Conservation (phyloP, 2,888 invertebrate species). For the Lobophora halterata region DNA sequence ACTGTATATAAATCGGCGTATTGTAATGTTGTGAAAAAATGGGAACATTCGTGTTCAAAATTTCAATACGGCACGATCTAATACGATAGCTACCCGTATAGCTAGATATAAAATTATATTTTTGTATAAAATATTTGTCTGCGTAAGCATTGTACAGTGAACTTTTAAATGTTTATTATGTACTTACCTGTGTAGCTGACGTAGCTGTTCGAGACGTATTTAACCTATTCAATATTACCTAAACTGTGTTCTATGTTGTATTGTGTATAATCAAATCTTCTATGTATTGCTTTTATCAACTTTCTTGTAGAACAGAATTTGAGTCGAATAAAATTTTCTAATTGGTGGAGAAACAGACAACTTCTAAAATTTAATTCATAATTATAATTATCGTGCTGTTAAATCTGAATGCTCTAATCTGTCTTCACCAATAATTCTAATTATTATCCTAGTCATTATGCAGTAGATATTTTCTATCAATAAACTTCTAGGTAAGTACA, state of each 20-base stretch:
- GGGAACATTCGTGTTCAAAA: constrained; percentile 63
- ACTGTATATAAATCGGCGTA: constrained; percentile 43
- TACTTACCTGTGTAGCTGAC: no score
- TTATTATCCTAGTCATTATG: no score
- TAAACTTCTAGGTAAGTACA: no score
- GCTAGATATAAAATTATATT: constrained; percentile 66
- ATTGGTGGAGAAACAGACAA: no score
- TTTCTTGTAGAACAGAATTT: no score
- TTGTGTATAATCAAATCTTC: neutral
- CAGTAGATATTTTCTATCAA: no score
- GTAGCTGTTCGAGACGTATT: constrained; percentile 5
- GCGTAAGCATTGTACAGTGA: constrained; percentile 46
- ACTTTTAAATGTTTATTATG: constrained; percentile 16
- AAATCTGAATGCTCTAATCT: no score
- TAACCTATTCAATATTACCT: constrained; percentile 4
- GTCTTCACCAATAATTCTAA: no score
- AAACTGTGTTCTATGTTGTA: constrained; percentile 4
- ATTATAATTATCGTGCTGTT: no score
- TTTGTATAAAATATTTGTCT: constrained; percentile 73
- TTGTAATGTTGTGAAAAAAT: constrained; percentile 46
- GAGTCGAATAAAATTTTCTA: no score
- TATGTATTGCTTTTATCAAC: no score
- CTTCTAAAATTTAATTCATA: no score
- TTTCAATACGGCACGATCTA: constrained; percentile 49
- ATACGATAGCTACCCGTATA: constrained; percentile 44